Base-by-base conservation (phyloP, 2,113 vertebrate species). In the Vimba vimba region DNA sequence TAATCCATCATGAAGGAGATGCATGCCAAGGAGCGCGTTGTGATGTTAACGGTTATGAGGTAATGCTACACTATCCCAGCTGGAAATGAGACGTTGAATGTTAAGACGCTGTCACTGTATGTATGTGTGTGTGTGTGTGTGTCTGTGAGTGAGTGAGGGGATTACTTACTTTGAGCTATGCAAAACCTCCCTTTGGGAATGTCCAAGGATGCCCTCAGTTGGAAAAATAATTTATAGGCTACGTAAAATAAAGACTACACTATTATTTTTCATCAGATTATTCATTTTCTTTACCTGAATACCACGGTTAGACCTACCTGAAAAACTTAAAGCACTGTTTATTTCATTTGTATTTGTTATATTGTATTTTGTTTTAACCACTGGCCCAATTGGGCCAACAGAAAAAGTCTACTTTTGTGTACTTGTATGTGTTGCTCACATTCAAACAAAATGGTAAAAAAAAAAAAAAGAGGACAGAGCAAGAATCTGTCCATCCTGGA, bases 41-140 rank as follows among this genome's bases (percentile, higher is more conserved):
- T 91, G 92, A 93, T 50, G 84, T 89, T 86, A 82, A 45, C 47
- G 23, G 92, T 87, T 84, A 90, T 93, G 90, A 93, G 80, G 92
- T 93, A 92, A 94, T 30, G 89, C 82, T 86, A 93, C 79, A 89
- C 93, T 87, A 73, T 79, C 74, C 64, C 82, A 12, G 84, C 85
- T 27, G n/a, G 47, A 52, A 81, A 13, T 78, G 43, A 21, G 52
- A 84, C 78, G 81, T 59, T 69, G 59, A 84, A 87, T 59, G 43
- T 50, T 45, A 78, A 50, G 79, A 82, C 79, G 50, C 81, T 88
- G 25, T 55, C 43, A 75, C 68, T 25, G 43, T 4, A 2, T 36
- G 25, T n/a, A 7, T 73, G 33, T 45, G 81, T 60, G 52, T 39
- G 50, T 21, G 36, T 25, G 27, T 82, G 77, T 73, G 50, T 11